Evolutionary conservation across 2,113 vertebrate genomes (phyloP).

Genomic region (Gambusia holbrooki): DNA sequence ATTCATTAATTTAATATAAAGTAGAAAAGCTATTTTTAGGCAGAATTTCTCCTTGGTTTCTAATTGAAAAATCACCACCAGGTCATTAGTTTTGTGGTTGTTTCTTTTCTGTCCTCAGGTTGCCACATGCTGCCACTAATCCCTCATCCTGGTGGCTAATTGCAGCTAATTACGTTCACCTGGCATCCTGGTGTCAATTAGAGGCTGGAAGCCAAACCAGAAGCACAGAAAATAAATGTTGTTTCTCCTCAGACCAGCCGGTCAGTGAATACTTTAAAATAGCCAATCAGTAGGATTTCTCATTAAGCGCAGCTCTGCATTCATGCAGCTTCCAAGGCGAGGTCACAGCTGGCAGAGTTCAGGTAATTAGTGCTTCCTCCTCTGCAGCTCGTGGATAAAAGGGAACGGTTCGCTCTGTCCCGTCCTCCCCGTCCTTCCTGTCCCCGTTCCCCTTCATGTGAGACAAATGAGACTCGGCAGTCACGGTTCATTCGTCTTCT

Average conservation of each 20-base stretch:
- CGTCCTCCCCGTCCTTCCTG: not conserved
- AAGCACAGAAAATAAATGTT: conserved; percentile 8
- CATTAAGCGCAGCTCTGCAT: conserved; percentile 24
- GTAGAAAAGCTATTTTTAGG: not conserved
- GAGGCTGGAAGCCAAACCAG: conserved; percentile 2
- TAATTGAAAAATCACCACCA: conserved; percentile 47
- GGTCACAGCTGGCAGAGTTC: conserved; percentile 24
- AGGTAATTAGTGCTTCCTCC: conserved; percentile 44
- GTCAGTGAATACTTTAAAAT: conserved; percentile 27
- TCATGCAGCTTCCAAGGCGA: conserved; percentile 40
- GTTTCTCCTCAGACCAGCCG: conserved; percentile 22
- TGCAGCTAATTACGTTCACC: conserved; percentile 40
- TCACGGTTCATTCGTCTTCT: conserved; percentile 24
- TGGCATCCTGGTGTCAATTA: conserved; percentile 34
- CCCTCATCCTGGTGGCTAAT: conserved; percentile 36
- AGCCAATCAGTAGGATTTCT: conserved; percentile 29
- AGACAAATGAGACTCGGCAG: conserved; percentile 32
- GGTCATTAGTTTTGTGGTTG: conserved; percentile 22
- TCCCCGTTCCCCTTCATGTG: conserved; percentile 12
- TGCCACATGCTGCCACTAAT: conserved; percentile 20
- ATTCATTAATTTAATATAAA: not conserved
- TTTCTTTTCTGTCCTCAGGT: conserved; percentile 7
- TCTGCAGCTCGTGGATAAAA: conserved; percentile 45
- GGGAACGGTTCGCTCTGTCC: conserved; percentile 22
- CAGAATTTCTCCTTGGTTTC: conserved; percentile 20